Evolutionary conservation across 2,797 vertebrate species (phyloP).

Genomic region (Oreochromis grahami): DNA sequence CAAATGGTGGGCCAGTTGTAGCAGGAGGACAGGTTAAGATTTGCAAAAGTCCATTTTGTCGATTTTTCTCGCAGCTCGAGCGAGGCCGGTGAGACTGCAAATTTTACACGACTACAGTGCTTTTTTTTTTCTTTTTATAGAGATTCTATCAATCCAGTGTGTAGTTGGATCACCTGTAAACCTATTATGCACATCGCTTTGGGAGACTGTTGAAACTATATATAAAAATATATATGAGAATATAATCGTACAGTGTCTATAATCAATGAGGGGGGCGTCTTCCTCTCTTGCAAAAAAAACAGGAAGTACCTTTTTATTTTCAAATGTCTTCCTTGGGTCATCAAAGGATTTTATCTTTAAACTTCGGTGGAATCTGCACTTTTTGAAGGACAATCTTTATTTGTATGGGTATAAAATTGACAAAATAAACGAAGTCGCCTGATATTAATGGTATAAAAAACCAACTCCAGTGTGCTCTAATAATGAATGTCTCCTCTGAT

Average conservation of each 20-base stretch:
- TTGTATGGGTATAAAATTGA: conserved; percentile 80
- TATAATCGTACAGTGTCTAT: conserved; percentile 73
- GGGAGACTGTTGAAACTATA: conserved; percentile 80
- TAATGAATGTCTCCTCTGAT: conserved; percentile 83
- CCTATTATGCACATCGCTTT: conserved; percentile 82
- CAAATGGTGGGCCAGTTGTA: conserved; percentile 77
- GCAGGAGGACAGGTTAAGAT: conserved; percentile 72
- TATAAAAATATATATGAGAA: conserved; percentile 62
- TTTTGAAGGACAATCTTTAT: conserved; percentile 88
- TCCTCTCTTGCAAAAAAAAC: conserved; percentile 67
- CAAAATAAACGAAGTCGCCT: conserved; percentile 71
- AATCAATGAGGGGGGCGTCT: conserved; percentile 53
- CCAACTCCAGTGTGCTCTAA: conserved; percentile 78
- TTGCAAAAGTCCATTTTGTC: conserved; percentile 64
- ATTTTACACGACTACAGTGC: conserved; percentile 70
- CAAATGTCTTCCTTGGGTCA: conserved; percentile 78
- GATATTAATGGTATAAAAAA: conserved; percentile 79
- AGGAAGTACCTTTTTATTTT: conserved; percentile 76
- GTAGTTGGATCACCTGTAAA: conserved; percentile 77
- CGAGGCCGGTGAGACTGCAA: conserved; percentile 64
- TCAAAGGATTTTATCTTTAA: conserved; percentile 78
- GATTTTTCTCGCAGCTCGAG: conserved; percentile 56
- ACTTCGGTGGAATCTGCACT: conserved; percentile 79
- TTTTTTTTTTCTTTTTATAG: conserved; percentile 67
- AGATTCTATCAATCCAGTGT: conserved; percentile 72